Evolutionary conservation across 2,113 vertebrate genomes (phyloP), one percentile per base, ranked within the genome.

Genomic region (Centropristis striata): DNA sequence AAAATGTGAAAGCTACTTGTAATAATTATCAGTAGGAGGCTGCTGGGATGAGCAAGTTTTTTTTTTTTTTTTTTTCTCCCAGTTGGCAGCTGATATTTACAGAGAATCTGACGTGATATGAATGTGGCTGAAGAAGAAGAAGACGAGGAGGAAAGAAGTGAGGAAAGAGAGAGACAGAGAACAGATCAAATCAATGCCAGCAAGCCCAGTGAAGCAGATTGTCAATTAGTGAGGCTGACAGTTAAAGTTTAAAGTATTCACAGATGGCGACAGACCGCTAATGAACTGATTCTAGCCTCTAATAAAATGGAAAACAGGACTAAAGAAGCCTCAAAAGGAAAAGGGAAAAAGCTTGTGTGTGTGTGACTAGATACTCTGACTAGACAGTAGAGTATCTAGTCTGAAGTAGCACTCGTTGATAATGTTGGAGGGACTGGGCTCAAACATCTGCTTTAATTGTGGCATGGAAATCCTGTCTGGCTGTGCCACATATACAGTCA

Each of bases 181-280:
- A 74, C 59, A 86, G 80, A 88, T 79, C 64, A 78, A 82, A 83
- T 83, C 64, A 67, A 88, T 85, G 78, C 66, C 39, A 81, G 42
- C n/a, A 46, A 86, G 78, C 74, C 41, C 79, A 83, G 75, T 63
- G 67, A 88, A 88, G 84, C 82, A 86, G 81, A 72, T 61, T 88
- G 78, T 88, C 85, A 80, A 83, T 81, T 79, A 89, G 85, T 72
- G 76, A 80, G 75, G 64, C 60, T 71, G 81, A 86, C 81, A 81
- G 87, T 78, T 71, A 81, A 88, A 85, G 84, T 89, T 78, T 80
- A 54, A 83, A 89, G 84, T 53, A 78, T 77, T 86, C 86, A 87
- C 69, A 88, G 73, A 85, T 88, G 75, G 81, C 20, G 49, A 73
- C 65, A 70, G 78, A 68, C 54, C 60, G n/a, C 82, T 85, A 78